A percentile compares a stretch with the other conserved stretches of the same genome.
Conservation (phyloP, 1,140 invertebrate species). For the Solenopsis fugax region DNA sequence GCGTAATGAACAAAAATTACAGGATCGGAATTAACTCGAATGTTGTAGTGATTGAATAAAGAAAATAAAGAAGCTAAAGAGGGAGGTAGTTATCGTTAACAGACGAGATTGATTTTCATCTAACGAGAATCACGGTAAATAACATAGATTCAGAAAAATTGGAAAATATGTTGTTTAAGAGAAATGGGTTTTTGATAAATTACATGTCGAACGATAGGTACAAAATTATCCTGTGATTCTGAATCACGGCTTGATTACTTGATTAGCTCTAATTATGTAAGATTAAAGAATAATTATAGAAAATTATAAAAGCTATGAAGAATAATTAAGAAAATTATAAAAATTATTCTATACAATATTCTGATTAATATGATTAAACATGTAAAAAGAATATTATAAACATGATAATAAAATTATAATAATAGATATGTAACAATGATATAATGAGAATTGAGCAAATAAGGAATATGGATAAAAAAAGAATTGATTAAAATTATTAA, state of each 20-base stretch:
- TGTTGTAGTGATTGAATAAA: not conserved
- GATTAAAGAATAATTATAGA: not conserved
- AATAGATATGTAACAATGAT: not conserved
- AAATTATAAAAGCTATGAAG: not conserved
- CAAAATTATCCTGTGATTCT: conserved; percentile 11
- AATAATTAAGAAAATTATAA: too few species aligned
- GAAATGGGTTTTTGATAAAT: conserved; percentile 12
- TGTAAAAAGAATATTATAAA: not conserved
- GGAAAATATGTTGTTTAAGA: conserved; percentile 11
- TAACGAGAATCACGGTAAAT: not conserved
- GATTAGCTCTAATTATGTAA: not conserved
- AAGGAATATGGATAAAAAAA: too few species aligned
- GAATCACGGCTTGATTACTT: conserved; percentile 18
- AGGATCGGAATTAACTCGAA: conserved; percentile 8
- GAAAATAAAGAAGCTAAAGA: conserved; percentile 2
- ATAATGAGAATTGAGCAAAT: conserved; percentile 14
- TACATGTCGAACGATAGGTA: not conserved
- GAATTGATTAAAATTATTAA: too few species aligned
- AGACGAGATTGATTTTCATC: conserved; percentile 27
- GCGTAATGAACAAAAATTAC: conserved; percentile 51
- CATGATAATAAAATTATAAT: not conserved
- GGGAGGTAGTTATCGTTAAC: conserved; percentile 27
- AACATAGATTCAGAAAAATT: conserved; percentile 1
- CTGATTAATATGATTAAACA: not conserved
- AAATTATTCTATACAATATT: not conserved